These are phyloP conservation scores for Dermochelys coriacea DNA, from an alignment of 2,797 vertebrate genomes.

Conservation along the genomic window DNA sequence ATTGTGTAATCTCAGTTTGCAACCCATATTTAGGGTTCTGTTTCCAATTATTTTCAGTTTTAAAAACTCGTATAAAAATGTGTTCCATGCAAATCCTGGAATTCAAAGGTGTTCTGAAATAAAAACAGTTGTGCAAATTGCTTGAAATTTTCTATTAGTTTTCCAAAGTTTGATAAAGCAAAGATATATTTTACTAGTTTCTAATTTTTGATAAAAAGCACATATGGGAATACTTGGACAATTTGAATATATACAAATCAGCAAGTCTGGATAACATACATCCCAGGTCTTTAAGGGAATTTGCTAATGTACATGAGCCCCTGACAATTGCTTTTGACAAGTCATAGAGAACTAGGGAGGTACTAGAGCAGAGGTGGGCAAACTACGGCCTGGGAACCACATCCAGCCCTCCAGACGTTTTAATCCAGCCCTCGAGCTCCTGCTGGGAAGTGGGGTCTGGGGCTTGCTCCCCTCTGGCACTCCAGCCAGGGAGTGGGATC, in stretches of 20 bases:
- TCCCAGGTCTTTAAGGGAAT: neutral
- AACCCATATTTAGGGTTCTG: neutral
- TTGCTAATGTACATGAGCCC: neutral
- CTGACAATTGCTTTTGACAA: neutral
- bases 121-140: no score
- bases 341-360: neutral
- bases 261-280: neutral
- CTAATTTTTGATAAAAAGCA: neutral
- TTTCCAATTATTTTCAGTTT: neutral
- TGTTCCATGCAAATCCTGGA: neutral
- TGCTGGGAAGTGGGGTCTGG: no score
- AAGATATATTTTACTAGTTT: neutral
- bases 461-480: no score
- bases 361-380: neutral
- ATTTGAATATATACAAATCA: neutral
- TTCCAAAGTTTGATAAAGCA: neutral
- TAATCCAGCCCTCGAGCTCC: no score
- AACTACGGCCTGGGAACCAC: no score
- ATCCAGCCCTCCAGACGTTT: no score
- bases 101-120: neutral
- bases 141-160: no score
- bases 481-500: no score
- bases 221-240: neutral
- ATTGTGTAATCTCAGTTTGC: neutral
- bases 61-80: neutral